These are phyloP conservation scores for Rutilus rutilus DNA, from an alignment of 2,113 vertebrate genomes.

Conservation along the genomic window DNA sequence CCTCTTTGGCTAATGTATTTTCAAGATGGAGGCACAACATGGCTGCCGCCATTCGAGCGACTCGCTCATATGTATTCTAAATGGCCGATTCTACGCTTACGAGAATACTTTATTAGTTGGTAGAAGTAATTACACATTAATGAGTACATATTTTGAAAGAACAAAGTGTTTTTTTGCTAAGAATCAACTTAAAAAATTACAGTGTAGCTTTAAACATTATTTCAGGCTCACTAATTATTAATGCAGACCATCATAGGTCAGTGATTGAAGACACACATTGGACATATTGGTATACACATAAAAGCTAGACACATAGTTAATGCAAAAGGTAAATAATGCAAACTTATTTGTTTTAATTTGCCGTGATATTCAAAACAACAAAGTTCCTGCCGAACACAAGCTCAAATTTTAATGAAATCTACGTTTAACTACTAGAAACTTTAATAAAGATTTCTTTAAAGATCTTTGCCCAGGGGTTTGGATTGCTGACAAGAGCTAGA, in stretches of 20 bases:
- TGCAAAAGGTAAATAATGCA: background rate
- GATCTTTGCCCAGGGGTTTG: slow-evolving; percentile 1
- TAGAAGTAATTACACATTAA: too few species aligned
- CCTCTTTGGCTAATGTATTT: too few species aligned
- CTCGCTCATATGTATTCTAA: too few species aligned
- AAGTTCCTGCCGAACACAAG: background rate
- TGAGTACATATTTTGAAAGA: too few species aligned
- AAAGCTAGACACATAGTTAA: background rate
- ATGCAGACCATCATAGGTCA: background rate
- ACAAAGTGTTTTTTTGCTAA: too few species aligned
- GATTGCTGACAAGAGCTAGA: background rate
- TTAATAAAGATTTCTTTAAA: background rate
- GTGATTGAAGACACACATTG: background rate
- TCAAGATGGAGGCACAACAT: too few species aligned
- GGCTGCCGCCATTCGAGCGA: too few species aligned
- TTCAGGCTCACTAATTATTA: background rate
- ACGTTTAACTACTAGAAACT: background rate
- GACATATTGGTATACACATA: background rate
- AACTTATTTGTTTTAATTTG: background rate
- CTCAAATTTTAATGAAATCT: background rate
- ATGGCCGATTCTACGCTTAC: too few species aligned
- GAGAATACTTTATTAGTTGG: too few species aligned
- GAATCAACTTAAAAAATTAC: too few species aligned
- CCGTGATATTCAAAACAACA: background rate
- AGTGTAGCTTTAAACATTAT: background rate